Base-by-base conservation (phyloP, 2,113 vertebrate species). In the Apistogramma diplotaenia region DNA sequence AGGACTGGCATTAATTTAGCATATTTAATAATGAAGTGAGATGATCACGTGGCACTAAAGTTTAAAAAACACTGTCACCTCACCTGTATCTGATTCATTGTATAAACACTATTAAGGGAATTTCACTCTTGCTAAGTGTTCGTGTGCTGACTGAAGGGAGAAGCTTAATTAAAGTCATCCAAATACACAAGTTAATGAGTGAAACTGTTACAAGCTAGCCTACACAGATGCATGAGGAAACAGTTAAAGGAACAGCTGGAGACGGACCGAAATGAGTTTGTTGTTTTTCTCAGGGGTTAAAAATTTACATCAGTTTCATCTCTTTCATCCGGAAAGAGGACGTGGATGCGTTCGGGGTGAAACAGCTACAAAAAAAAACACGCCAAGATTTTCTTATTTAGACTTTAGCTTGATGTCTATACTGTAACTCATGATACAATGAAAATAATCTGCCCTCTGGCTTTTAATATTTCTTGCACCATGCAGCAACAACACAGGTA, bases 191-290 rank as follows among this genome's bases (percentile, higher is more conserved):
- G 13, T 51, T 72, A 25, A 79, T 59, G 60, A 83, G 60, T 29
- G 54, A 59, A 84, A 73, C 8, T 56, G 67, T 67, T 75, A 78
- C 55, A 46, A 60, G 31, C 70, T 73, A 82, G 78, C 40, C 56
- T 88, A 81, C 33, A 85, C 65, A 31, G 59, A 76, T 77, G 43
- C 43, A 75, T 85, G 84, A 46, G 19, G 35, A 72, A 89, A 84
- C 72, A 88, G 27, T 79, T 16, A 79, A 62, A 85, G 31, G n/a
- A 76, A 84, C 58, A 77, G 23, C 58, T 35, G 74, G 15, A 80
- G 35, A 72, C 71, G 65, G 51, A 53, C 55, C 58, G 37, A 74
- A 81, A 82, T 81, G 27, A 6, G 21, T 59, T 9, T 65, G 23
- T 79, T 83, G 51, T 76, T 56, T 76, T 56, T 71, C 12, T 27